These are phyloP conservation scores for Dissostichus mawsoni DNA, from an alignment of 2,113 vertebrate species.

Conservation along the genomic window DNA sequence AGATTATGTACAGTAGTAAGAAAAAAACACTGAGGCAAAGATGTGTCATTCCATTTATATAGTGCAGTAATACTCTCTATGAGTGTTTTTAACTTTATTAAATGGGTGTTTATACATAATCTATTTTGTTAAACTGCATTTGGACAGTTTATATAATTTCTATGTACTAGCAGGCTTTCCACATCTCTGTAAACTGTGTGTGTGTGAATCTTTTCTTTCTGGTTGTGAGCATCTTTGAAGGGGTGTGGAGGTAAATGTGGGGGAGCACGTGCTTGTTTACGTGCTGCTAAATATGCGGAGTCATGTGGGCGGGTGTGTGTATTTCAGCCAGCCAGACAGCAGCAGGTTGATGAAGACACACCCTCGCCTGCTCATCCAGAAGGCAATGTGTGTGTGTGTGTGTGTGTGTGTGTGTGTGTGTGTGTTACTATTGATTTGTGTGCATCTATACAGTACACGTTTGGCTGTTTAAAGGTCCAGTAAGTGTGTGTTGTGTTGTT, in stretches of 20 bases:
- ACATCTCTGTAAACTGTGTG: not conserved
- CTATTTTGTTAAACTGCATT: not conserved
- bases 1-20: not conserved
- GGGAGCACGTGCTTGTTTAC: constrained; percentile 18
- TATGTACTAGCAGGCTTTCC: not conserved
- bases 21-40: not conserved
- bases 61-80: no score
- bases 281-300: constrained; percentile 42
- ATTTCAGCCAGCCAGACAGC: constrained; percentile 38
- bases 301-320: constrained; percentile 42
- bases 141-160: not conserved
- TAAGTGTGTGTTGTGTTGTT: constrained; percentile 26
- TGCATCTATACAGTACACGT: constrained; percentile 25
- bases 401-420: constrained; percentile 8
- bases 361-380: constrained; percentile 51
- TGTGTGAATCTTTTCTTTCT: not conserved
- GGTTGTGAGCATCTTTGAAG: not conserved
- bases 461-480: constrained; percentile 10
- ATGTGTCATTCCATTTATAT: not conserved
- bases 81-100: not conserved
- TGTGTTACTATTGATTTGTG: constrained; percentile 34
- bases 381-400: constrained; percentile 9
- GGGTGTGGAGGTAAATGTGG: constrained; percentile 13
- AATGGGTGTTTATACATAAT: not conserved
- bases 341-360: constrained; percentile 61